Evolutionary conservation across 2,888 invertebrate genomes (phyloP).

Genomic region (Tolmerus cingulatus): DNA sequence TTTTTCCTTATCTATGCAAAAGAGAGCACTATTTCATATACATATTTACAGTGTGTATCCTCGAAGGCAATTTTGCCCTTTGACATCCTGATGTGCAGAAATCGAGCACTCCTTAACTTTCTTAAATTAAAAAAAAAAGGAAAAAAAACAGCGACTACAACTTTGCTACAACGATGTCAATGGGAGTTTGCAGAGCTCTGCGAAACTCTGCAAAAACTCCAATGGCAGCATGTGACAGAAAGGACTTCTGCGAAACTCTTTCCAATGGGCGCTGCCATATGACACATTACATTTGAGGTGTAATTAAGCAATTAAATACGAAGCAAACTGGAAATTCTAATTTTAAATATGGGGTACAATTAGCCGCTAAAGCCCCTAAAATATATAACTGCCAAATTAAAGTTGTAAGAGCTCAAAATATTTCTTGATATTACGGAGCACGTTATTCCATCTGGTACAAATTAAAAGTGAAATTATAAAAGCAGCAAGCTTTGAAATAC

Average conservation of each 20-base stretch:
- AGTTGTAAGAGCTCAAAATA: neutral
- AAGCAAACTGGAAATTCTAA: neutral
- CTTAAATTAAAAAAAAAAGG: neutral
- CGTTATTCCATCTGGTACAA: neutral
- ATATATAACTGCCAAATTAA: neutral
- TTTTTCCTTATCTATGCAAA: neutral
- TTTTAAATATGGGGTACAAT: neutral
- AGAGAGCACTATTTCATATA: neutral
- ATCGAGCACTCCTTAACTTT: neutral
- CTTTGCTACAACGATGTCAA: neutral
- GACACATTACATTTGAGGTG: neutral
- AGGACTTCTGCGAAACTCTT: neutral
- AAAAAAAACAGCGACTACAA: neutral
- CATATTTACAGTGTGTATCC: neutral
- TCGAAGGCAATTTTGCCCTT: neutral
- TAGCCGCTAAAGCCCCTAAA: neutral
- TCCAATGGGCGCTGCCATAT: neutral
- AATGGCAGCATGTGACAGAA: neutral
- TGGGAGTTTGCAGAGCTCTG: neutral
- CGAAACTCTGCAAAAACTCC: neutral
- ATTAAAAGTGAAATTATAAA: neutral
- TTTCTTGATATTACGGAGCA: neutral
- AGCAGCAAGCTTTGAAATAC: neutral
- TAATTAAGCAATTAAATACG: neutral
- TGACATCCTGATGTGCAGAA: neutral